Evolutionary conservation across 2,113 vertebrate species (phyloP), one percentile per base, ranked within the genome.

Genomic region (Dipodomys stephensi): DNA sequence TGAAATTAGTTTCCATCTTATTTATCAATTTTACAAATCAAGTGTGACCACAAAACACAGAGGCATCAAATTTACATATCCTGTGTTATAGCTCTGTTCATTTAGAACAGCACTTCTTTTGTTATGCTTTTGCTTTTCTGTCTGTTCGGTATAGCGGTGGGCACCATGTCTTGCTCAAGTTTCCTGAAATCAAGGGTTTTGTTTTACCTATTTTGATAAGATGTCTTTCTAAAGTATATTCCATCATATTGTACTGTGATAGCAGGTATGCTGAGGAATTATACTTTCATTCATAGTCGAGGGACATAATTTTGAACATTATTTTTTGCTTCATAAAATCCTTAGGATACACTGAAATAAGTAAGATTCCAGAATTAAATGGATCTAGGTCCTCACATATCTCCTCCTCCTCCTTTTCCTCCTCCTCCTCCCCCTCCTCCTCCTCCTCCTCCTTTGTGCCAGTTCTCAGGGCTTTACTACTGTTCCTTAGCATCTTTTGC

Each of bases 251-350:
- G 35, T 49, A 91, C 3, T 69, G 11, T 69, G 77, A 76, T 19
- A 89, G 8, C 5, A 46, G 62, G 20, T 72, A 60, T 84, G 19
- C 27, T 84, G n/a, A 86, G 64, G 92, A 89, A 78, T 46, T 77
- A 78, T 83, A 30, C 28, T 89, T 93, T 88, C 39, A 76, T 87
- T 78, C 76, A n/a, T 79, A 77, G 57, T 83, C 86, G n/a, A 65
- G 6, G 16, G 57, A 35, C 44, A 68, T 81, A 16, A 78, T 87
- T 94, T 74, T 83, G 53, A 87, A 62, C 1, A 74, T 49, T 23
- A 1, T 71, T 87, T 85, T 86, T 83, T 91, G 68, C 18, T 5
- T 78, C 30, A 53, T 60, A n/a, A 60, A 83, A 53, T 83, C 53
- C 32, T 6, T n/a, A 82, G 64, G 72, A 76, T 6, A 5, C 79